Evolutionary conservation across 2,797 vertebrate genomes (phyloP), one percentile per base, ranked within the genome.

Genomic region (Gambusia yucatana): DNA sequence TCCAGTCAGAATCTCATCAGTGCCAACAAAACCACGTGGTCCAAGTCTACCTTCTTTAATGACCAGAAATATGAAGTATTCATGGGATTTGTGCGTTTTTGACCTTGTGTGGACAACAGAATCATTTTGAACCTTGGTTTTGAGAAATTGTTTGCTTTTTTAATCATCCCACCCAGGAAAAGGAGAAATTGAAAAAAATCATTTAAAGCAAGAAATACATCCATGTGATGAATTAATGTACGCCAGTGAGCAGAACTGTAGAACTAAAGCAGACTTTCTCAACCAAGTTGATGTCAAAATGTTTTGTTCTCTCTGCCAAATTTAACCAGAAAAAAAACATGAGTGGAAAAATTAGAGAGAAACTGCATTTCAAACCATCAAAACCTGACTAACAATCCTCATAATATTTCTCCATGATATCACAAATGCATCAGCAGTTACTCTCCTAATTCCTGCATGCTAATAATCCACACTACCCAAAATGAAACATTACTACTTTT

Each of bases 381-480:
- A 61, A 61, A 61, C 36, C 10, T 36, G 36, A 41, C 63, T 25
- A 25, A 41, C 61, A 67, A 22, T 33, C 36, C 20, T 41, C 20
- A 25, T 5, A 41, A 73, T 76, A 17, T 63, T 36, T 20, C 30
- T 63, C 30, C 16, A 63, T 20, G 7, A 36, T 36, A 63, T 63
- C 6, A 36, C 9, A 36, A 76, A 76, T 72, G 41, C 76, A 22
- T 16, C 43, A 75, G 43, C 28, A 43, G 55, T 20, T 63, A 22
- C 59, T 52, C 57, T 52, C 44, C 43, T 52, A 25, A 79, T 33
- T 3, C 43, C 16, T n/a, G 13, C 33, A 61, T 47, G 46, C 13
- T 44, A 36, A 61, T 41, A 52, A 77, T 61, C 4, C 5, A 75
- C 47, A 50, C 75, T 25, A 41, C 52, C 39, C 65, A 22, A 76